Percentiles rank a stretch among this genome's conserved stretches.
phyloP scores from a whole-genome alignment of 1,140 invertebrate genomes.

The Nasonia longicornis region DNA sequence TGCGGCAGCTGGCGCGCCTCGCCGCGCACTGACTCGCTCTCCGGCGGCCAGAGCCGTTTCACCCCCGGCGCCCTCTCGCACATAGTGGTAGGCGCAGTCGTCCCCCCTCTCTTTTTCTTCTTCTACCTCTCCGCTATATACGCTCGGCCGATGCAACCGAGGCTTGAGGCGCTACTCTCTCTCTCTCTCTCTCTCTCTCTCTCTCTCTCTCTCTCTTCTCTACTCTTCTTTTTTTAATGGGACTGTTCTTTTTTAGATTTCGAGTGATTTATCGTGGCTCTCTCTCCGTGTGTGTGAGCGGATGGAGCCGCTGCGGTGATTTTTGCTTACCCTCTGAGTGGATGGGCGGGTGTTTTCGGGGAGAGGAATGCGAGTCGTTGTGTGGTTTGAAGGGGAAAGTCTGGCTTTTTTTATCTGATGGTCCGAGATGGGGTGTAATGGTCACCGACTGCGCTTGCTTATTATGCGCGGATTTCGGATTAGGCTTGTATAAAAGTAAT shows the following conservation, averaged over 20 bases:
- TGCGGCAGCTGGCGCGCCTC: constrained; percentile 67
- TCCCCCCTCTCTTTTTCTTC: constrained; percentile 1
- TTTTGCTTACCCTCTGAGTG: background rate
- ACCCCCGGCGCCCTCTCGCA: constrained; percentile 31
- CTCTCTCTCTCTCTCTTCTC: background rate
- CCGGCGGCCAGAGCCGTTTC: constrained; percentile 1
- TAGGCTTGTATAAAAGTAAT: too few species aligned
- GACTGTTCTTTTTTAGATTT: constrained; percentile 5
- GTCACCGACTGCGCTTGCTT: too few species aligned
- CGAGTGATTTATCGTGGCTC: background rate
- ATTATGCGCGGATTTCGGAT: too few species aligned
- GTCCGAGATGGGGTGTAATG: background rate
- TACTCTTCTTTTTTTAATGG: constrained; percentile 14
- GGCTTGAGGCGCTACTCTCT: background rate
- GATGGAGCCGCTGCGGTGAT: background rate
- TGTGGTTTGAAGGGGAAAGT: background rate
- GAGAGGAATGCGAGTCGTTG: background rate
- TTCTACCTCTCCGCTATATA: background rate
- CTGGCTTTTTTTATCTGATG: background rate
- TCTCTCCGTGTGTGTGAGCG: background rate
- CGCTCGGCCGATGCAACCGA: background rate
- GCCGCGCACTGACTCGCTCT: constrained; percentile 63
- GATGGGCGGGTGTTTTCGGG: background rate
- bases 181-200: background rate
- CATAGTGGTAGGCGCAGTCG: background rate